phyloP scores from a whole-genome alignment of 1,140 invertebrate genomes.

The Diplogasteroides magnus region DNA sequence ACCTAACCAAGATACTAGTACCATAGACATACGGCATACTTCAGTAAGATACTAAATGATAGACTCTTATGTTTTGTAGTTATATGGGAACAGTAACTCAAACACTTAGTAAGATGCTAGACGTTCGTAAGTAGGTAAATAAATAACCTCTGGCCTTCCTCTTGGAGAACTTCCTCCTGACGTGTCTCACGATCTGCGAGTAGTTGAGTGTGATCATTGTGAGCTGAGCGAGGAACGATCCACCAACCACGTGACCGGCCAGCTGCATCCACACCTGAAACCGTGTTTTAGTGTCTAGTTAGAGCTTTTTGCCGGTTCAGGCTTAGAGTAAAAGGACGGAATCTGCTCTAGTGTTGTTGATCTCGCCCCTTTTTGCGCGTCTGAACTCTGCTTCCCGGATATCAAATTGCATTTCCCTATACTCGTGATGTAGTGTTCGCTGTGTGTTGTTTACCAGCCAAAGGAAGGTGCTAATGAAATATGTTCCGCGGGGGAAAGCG shows the following conservation, averaged over 20 bases:
- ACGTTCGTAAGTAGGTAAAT: slow-evolving; percentile 1
- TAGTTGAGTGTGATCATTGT: slow-evolving; percentile 41
- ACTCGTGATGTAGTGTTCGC: too few relatives aligned
- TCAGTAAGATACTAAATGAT: neutral
- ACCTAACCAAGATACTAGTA: neutral
- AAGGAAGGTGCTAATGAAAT: too few relatives aligned
- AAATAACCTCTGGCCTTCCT: slow-evolving; percentile 46
- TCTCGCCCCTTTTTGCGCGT: too few relatives aligned
- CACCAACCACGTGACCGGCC: slow-evolving; percentile 12
- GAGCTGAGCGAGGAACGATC: slow-evolving; percentile 37
- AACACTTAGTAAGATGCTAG: neutral
- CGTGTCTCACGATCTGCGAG: slow-evolving; percentile 50
- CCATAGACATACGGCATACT: neutral
- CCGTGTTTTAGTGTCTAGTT: too few relatives aligned
- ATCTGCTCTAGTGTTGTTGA: too few relatives aligned
- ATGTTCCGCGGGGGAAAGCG: too few relatives aligned
- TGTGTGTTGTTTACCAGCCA: too few relatives aligned
- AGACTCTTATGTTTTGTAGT: neutral
- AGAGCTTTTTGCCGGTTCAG: too few relatives aligned
- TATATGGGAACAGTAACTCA: neutral
- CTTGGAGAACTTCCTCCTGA: slow-evolving; percentile 50
- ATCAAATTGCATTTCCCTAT: too few relatives aligned
- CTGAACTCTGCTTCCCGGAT: too few relatives aligned
- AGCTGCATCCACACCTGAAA: neutral
- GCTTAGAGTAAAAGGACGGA: too few relatives aligned